Conservation (phyloP, 2,113 vertebrate species). For the Sander vitreus region DNA sequence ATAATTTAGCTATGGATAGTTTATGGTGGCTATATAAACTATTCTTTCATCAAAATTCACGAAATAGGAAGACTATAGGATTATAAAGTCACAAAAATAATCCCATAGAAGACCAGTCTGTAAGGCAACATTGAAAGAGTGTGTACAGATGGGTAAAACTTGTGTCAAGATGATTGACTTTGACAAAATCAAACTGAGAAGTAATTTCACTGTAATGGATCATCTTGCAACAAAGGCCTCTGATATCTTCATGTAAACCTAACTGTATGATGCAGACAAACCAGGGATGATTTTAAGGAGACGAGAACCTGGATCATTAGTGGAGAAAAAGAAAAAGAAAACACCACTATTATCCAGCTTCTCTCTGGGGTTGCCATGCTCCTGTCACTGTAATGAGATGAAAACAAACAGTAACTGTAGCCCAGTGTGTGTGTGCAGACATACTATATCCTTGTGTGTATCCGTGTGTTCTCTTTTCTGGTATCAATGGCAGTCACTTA, state of each 20-base stretch:
- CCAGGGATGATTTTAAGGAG: conserved; percentile 30
- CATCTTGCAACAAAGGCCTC: conserved; percentile 31
- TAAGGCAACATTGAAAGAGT: no score
- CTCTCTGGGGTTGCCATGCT: conserved; percentile 58
- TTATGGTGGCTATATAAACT: no score
- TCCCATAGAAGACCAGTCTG: no score
- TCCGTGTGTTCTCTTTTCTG: conserved; percentile 45
- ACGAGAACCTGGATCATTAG: conserved; percentile 29
- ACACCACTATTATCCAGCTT: conserved; percentile 55
- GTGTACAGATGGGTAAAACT: no score
- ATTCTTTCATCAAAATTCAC: no score
- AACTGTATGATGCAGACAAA: background rate
- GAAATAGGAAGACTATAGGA: no score
- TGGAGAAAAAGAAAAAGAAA: conserved; percentile 30
- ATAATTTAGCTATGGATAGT: background rate
- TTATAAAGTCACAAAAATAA: no score
- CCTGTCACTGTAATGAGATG: conserved; percentile 66
- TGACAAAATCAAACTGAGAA: no score
- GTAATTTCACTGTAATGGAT: conserved; percentile 12
- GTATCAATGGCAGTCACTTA: conserved; percentile 71
- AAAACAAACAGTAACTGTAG: conserved; percentile 75
- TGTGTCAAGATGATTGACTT: conserved; percentile 20
- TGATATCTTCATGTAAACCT: background rate
- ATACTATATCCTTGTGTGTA: conserved; percentile 49
- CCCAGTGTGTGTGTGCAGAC: conserved; percentile 26